Conservation (phyloP, 1,140 invertebrate species). For the Drosophila kepulauana region DNA sequence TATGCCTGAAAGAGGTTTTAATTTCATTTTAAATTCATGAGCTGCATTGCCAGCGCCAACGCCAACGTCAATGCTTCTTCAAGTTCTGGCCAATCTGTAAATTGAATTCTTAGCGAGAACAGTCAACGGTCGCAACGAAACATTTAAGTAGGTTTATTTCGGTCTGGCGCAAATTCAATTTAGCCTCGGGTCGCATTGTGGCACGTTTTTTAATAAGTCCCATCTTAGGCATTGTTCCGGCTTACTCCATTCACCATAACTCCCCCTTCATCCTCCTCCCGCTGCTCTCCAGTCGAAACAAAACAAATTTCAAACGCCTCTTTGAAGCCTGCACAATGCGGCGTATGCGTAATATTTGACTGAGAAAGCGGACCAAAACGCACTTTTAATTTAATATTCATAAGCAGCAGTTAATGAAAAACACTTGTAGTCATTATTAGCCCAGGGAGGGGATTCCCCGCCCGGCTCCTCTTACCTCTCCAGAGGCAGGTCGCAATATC, state of each 20-base stretch:
- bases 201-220: constrained; percentile 55
- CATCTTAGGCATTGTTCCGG: constrained; percentile 57
- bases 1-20: constrained; percentile 64
- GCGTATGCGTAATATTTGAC: constrained; percentile 40
- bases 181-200: constrained; percentile 18
- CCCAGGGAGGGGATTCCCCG: background rate
- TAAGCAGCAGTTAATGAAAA: constrained; percentile 82
- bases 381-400: constrained; percentile 81
- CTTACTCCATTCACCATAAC: background rate
- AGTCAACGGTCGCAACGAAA: background rate
- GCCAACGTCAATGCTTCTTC: constrained; percentile 28
- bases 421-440: constrained; percentile 69
- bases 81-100: constrained; percentile 44
- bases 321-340: constrained; percentile 33
- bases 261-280: background rate
- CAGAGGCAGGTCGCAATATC: constrained; percentile 7
- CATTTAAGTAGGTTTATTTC: constrained; percentile 55
- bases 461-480: background rate
- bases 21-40: constrained; percentile 80
- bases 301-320: constrained; percentile 21
- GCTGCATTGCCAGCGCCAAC: constrained; percentile 46
- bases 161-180: constrained; percentile 71
- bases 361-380: constrained; percentile 5
- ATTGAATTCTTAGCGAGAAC: constrained; percentile 53
- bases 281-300: background rate